Conservation (phyloP, 2,888 invertebrate species). For the Cantharis lateralis region DNA sequence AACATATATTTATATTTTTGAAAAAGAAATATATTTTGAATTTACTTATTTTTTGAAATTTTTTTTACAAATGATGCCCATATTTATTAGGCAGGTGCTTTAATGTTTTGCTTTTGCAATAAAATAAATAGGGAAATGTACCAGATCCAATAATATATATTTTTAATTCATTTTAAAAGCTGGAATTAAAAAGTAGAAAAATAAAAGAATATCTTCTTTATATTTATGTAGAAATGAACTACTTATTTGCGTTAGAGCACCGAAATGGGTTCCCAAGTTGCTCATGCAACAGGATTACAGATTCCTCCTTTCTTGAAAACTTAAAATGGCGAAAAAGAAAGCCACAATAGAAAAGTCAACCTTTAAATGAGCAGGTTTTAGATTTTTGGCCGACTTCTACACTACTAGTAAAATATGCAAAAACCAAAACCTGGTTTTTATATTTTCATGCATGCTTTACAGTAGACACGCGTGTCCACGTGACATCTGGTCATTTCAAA, state of each 20-base stretch:
- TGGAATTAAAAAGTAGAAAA: no score
- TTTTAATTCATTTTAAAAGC: no score
- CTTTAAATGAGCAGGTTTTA: background rate
- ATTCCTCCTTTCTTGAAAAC: background rate
- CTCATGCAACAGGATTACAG: background rate
- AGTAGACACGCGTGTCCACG: constrained; percentile 23
- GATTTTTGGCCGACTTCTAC: background rate
- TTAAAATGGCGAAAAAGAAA: background rate
- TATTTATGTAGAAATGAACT: background rate
- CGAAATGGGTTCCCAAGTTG: background rate
- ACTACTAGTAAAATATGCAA: background rate
- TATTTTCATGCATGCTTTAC: constrained; percentile 18
- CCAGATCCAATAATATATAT: no score
- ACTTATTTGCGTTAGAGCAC: background rate
- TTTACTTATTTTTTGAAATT: no score
- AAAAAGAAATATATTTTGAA: no score
- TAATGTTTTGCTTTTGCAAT: no score
- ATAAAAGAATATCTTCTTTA: no score
- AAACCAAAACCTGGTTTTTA: constrained; percentile 15
- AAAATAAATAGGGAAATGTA: no score
- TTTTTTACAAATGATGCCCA: no score
- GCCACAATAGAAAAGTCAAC: background rate
- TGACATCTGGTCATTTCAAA: constrained; percentile 37
- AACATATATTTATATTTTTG: no score
- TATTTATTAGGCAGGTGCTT: no score